phyloP scores from a whole-genome alignment of 1,140 invertebrate genomes.

The Cataglyphis hispanica region DNA sequence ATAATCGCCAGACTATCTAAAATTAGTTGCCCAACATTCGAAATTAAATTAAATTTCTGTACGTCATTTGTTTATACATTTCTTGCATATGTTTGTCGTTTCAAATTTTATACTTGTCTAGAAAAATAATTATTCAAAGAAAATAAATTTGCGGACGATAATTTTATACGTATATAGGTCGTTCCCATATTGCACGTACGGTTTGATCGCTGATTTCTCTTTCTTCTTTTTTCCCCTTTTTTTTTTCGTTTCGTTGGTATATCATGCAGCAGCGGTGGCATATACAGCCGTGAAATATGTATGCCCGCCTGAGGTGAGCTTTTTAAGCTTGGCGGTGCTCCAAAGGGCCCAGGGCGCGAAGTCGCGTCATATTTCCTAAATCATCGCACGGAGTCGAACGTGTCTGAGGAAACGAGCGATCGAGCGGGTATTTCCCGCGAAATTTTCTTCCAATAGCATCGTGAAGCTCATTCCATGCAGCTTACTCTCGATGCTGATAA shows the following conservation, averaged over 20 bases:
- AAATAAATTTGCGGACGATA: no score
- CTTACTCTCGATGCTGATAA: conserved; percentile 40
- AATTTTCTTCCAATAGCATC: conserved; percentile 32
- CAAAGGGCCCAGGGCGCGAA: conserved; percentile 64
- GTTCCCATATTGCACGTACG: conserved; percentile 26
- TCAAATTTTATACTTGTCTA: no score
- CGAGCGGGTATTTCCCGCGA: conserved; percentile 40
- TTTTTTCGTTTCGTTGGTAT: conserved; percentile 32
- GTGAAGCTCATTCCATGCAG: background rate
- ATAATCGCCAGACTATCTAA: conserved; percentile 17
- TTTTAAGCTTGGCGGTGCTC: conserved; percentile 65
- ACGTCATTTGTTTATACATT: no score
- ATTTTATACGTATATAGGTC: background rate
- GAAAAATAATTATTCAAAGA: no score
- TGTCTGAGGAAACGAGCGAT: conserved; percentile 58
- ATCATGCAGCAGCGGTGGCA: conserved; percentile 25
- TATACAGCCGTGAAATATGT: conserved; percentile 67
- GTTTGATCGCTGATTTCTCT: conserved; percentile 55
- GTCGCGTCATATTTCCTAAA: conserved; percentile 65
- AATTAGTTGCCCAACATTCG: no score
- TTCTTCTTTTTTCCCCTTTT: background rate
- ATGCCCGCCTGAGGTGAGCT: conserved; percentile 43
- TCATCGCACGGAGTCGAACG: conserved; percentile 55
- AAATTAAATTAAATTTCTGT: no score
- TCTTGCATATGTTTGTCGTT: no score